Evolutionary conservation across 2,113 vertebrate genomes (phyloP).

Genomic region (Chinchilla lanigera): DNA sequence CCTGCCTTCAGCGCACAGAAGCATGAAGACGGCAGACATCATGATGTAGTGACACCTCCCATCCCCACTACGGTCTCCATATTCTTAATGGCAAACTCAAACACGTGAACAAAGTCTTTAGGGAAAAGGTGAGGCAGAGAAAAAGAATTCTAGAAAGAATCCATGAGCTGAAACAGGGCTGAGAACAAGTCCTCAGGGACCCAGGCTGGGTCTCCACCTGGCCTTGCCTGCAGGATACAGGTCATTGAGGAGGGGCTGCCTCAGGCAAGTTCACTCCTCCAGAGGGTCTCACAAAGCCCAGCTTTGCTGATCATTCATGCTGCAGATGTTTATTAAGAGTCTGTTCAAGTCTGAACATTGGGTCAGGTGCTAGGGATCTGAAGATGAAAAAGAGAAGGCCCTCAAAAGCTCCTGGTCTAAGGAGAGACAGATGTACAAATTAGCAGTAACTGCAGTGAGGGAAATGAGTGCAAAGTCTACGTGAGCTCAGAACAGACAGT

Average conservation of each 20-base stretch:
- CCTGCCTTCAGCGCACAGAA: not conserved
- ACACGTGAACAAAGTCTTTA: not conserved
- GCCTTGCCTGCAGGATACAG: not conserved
- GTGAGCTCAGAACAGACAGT: not conserved
- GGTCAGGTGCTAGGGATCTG: not conserved
- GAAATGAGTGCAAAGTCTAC: not conserved
- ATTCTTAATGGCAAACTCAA: not conserved
- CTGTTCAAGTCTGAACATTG: not conserved
- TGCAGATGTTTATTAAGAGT: not conserved
- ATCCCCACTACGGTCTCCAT: not conserved
- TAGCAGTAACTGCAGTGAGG: not conserved
- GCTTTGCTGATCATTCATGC: not conserved
- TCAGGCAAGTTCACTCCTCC: not conserved
- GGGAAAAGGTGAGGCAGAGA: not conserved
- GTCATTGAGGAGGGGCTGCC: not conserved
- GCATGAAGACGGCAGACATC: not conserved
- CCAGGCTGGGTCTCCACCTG: not conserved
- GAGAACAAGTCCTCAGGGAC: not conserved
- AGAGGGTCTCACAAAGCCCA: not conserved
- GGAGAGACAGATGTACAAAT: not conserved
- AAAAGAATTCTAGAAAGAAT: constrained; percentile 20
- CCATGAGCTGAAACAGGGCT: not conserved
- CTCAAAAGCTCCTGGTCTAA: not conserved
- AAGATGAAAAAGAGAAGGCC: not conserved
- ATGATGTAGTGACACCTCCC: not conserved